Evolutionary conservation across 2,888 invertebrate genomes (phyloP).

Genomic region (Clusia tigrina): DNA sequence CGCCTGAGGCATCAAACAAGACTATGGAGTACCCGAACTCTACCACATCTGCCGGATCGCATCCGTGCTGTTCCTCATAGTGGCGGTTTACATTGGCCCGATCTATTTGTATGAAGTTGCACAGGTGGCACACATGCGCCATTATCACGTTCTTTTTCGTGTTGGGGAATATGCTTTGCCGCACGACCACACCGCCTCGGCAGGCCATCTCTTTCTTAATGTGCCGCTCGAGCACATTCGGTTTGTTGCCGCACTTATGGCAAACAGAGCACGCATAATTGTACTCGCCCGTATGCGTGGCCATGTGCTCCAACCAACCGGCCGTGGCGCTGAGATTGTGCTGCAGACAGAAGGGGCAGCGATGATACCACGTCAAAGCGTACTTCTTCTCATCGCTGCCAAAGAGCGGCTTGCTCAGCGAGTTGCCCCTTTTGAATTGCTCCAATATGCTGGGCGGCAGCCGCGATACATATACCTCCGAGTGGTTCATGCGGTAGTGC

Average conservation of each 20-base stretch:
- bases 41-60: constrained; percentile 31
- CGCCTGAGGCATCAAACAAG: constrained; percentile 37
- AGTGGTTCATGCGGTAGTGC: constrained; percentile 52
- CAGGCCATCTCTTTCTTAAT: constrained; percentile 27
- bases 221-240: constrained; percentile 34
- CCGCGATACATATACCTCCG: constrained; percentile 53
- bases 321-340: constrained; percentile 34
- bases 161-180: neutral
- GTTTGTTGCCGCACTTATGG: constrained; percentile 26
- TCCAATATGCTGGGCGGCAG: constrained; percentile 47
- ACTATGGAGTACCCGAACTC: constrained; percentile 33
- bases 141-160: constrained; percentile 23
- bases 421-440: constrained; percentile 39
- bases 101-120: constrained; percentile 77
- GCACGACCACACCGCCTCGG: constrained; percentile 16
- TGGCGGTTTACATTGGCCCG: constrained; percentile 71
- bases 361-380: constrained; percentile 35
- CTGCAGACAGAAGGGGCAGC: constrained; percentile 56
- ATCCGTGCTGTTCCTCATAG: constrained; percentile 59
- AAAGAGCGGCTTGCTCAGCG: constrained; percentile 31
- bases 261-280: constrained; percentile 74
- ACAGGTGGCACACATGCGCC: constrained; percentile 75
- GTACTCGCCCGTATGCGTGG: constrained; percentile 81
- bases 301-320: constrained; percentile 72
- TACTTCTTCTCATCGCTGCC: constrained; percentile 31